Evolutionary conservation across 2,888 invertebrate genomes (phyloP).

Genomic region (Euspilapteryx auroguttella): DNA sequence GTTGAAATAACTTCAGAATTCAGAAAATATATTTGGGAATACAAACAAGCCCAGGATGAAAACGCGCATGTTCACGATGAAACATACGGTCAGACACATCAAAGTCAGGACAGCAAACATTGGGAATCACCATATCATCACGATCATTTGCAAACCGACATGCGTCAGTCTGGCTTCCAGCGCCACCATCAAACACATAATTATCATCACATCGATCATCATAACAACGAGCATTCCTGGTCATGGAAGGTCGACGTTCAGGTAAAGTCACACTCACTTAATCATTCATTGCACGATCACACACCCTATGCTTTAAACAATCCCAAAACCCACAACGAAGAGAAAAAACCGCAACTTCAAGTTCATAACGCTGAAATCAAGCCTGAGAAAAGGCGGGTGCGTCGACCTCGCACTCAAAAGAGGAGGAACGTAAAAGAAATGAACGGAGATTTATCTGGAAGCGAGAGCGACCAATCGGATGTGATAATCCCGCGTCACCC

Average conservation of each 20-base stretch:
- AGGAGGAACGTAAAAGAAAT: background rate
- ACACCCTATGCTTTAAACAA: background rate
- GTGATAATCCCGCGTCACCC: conserved; percentile 47
- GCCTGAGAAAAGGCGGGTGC: background rate
- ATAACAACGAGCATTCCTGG: conserved; percentile 8
- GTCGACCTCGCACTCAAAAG: background rate
- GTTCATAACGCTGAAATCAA: background rate
- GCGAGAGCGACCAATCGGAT: conserved; percentile 10
- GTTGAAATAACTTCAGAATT: conserved; percentile 23
- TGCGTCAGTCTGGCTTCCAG: background rate
- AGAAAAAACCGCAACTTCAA: background rate
- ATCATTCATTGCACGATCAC: conserved; percentile 2
- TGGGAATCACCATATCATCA: background rate
- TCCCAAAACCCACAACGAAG: too few relatives aligned
- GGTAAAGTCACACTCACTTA: conserved; percentile 5
- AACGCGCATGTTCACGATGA: background rate
- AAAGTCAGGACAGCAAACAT: background rate
- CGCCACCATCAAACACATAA: conserved; percentile 7
- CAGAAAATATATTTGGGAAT: conserved; percentile 34
- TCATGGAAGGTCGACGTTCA: conserved; percentile 7
- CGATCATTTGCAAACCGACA: conserved; percentile 2
- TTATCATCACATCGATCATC: conserved; percentile 10
- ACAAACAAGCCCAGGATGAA: conserved; percentile 10
- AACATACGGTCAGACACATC: background rate
- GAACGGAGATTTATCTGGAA: background rate